Evolutionary conservation across 2,113 vertebrate genomes (phyloP), one percentile per base, ranked within the genome.

Genomic region (Ceyx margarethae): DNA sequence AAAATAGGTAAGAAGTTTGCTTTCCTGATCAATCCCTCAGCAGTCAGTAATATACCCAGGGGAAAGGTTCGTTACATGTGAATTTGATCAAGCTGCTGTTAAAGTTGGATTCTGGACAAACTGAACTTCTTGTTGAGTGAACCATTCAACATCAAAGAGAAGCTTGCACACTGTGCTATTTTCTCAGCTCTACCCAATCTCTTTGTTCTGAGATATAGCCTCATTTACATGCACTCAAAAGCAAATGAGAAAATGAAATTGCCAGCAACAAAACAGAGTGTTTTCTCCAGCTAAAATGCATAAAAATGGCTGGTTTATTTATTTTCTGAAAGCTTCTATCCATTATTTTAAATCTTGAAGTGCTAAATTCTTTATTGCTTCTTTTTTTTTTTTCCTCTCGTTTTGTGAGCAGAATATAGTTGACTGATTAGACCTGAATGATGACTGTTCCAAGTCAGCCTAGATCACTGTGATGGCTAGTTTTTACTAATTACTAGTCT

Each of bases 31-130:
- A 85, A 21, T 89, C 69, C 62, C 58, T 90, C 45, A 84, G 62
- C 66, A 79, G 31, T 66, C 89, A 84, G 54, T 23, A 75, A 62
- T 81, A 31, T 11, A 62, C 77, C 33, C 88, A 54, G 48, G 73
- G 42, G 85, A 94, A 73, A 83, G 62, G 62, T 79, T 89, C 57
- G 69, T 82, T 62, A 9, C 80, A 89, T 53, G 66, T 68, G 86
- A 92, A 76, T 84, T 86, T 81, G 62, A 86, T 91, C 89, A 84
- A 58, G 45, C 50, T 93, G 86, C 80, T 89, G 81, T 51, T 85
- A 85, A 86, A 94, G 60, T n/a, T 93, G 90, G 67, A 83, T 90
- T 61, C 74, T 57, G 78, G 61, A 91, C 80, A 91, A 90, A 57
- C 26, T 35, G 45, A 81, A 54, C 50, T 73, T 45, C 33, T 81